Evolutionary conservation across 2,888 invertebrate genomes (phyloP), one percentile per base, ranked within the genome.

Genomic region (Drosophila quasianomalipes): DNA sequence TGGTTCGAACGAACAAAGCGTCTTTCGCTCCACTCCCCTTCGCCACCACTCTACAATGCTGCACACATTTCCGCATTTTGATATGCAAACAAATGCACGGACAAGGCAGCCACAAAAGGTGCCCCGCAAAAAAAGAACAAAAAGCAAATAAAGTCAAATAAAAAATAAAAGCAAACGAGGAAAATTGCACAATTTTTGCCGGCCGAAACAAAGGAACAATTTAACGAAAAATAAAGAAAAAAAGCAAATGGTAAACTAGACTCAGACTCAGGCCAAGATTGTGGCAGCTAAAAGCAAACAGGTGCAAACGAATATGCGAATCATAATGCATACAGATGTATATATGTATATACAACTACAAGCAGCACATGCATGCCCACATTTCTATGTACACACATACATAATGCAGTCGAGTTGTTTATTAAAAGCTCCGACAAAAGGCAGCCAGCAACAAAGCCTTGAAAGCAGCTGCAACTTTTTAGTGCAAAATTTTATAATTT

Each of bases 41-140:
- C 47, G 59, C 44, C 52, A 44, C 1, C 7, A 7, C 14, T n/a
- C 19, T 37, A n/a, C n/a, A 47, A 47, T 12, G 35, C 53, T 33
- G 54, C 70, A 69, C 77, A 81, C 84, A 89, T 90, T 89, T 89
- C 74, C 86, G 86, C 91, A 91, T 86, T 85, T 91, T 86, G 89
- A 88, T 91, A 91, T 91, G 86, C 86, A 91, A 87, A 89, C 85
- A 91, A 90, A 89, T 82, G 91, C 91, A 87, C 70, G 88, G 78
- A 89, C 91, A 83, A 81, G 75, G 64, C 71, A 79, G 76, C 71
- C 77, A 88, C 88, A 90, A 89, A 84, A 90, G 90, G 71, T 70
- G 70, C 64, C 62, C 60, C 64, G 58, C 47, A 68, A 28, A 57
- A 52, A n/a, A n/a, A n/a, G 14, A 51, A 22, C 19, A 31, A 35